These are phyloP conservation scores for Perca flavescens DNA, from an alignment of 2,113 vertebrate genomes.

Conservation along the genomic window DNA sequence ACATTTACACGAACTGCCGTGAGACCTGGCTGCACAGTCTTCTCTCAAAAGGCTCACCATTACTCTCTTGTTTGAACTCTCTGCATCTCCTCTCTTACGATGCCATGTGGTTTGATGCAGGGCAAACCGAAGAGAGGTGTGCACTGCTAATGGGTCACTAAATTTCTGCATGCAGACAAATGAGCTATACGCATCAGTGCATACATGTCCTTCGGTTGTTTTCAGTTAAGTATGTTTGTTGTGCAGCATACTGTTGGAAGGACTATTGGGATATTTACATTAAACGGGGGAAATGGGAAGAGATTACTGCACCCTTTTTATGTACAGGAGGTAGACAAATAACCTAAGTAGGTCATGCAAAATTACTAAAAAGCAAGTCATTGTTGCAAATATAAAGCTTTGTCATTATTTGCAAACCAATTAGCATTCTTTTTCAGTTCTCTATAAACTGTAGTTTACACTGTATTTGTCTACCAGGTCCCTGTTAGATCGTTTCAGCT, in stretches of 20 bases:
- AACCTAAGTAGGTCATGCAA: not conserved
- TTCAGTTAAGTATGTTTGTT: slow-evolving; percentile 36
- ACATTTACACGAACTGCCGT: no score
- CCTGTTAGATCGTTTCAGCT: slow-evolving; percentile 3
- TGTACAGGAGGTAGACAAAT: not conserved
- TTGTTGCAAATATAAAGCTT: not conserved
- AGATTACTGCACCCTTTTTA: not conserved
- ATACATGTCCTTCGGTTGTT: slow-evolving; percentile 30
- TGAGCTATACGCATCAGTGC: slow-evolving; percentile 44
- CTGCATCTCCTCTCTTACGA: slow-evolving; percentile 5
- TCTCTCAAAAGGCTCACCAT: slow-evolving; percentile 41
- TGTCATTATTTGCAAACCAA: not conserved
- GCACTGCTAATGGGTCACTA: slow-evolving; percentile 42
- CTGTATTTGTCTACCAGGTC: not conserved
- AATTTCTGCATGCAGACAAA: slow-evolving; percentile 45
- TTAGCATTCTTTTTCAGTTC: not conserved
- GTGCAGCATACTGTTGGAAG: slow-evolving; percentile 2
- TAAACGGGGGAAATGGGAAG: not conserved
- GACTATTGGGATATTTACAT: slow-evolving; percentile 5
- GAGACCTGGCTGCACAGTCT: not conserved
- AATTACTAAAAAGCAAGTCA: not conserved
- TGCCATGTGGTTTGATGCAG: slow-evolving; percentile 29
- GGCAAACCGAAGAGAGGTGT: slow-evolving; percentile 38
- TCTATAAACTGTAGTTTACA: not conserved
- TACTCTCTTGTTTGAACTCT: slow-evolving; percentile 28